Conservation (phyloP, 2,113 vertebrate species). For the Notechis scutatus region DNA sequence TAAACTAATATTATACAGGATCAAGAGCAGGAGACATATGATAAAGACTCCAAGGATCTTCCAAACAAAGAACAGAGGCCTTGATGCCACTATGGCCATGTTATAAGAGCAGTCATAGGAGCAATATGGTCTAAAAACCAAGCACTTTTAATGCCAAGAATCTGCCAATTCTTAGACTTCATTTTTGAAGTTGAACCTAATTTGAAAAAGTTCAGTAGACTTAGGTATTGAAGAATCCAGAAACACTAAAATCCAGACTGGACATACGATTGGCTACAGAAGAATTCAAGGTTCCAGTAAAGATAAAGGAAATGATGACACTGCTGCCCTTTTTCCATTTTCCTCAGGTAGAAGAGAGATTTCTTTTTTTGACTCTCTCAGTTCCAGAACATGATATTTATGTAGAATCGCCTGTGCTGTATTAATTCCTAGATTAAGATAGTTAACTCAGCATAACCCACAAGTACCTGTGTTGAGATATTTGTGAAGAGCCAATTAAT, state of each 20-base stretch:
- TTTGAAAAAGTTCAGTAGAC: not conserved
- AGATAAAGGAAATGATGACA: not conserved
- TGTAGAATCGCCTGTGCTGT: not conserved
- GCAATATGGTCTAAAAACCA: not conserved
- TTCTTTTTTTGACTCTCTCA: not conserved
- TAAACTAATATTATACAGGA: not conserved
- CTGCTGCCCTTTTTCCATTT: not conserved
- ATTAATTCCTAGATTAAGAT: not conserved
- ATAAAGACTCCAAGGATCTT: not conserved
- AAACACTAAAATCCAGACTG: not conserved
- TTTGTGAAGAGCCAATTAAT: not conserved
- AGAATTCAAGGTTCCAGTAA: not conserved
- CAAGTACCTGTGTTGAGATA: not conserved
- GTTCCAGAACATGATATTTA: not conserved
- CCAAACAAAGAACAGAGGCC: not conserved
- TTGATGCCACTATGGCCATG: not conserved
- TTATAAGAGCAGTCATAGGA: not conserved
- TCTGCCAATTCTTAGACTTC: not conserved
- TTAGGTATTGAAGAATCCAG: not conserved
- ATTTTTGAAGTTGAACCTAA: not conserved
- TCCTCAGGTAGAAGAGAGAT: not conserved
- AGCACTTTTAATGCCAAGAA: not conserved
- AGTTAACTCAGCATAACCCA: not conserved
- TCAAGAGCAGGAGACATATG: not conserved
- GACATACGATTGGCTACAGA: not conserved